Evolutionary conservation across 2,113 vertebrate genomes (phyloP), one percentile per base, ranked within the genome.

Genomic region (Martes martes): DNA sequence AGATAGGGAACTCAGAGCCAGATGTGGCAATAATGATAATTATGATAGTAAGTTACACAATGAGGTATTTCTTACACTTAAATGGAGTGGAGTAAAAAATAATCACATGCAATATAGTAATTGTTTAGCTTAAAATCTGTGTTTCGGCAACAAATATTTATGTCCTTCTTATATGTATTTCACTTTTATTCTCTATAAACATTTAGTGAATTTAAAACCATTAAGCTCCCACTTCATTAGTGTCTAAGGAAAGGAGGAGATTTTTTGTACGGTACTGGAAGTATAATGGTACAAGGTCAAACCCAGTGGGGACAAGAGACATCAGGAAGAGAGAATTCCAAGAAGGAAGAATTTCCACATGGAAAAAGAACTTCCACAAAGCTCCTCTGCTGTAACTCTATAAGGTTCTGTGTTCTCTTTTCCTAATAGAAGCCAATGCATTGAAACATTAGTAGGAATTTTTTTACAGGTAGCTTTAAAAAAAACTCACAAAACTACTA

Each of bases 401-500:
- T 50, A 88, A 55, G 8, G 16, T 83, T 63, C 65, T 55, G 0
- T 90, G 59, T 71, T 59, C 11, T 87, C 65, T 87, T 96, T 94
- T 67, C 3, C 19, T 33, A 93, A 81, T 23, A 95, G 39, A 96
- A 89, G n/a, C 1, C 47, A 84, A 45, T 57, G 31, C 16, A 73
- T 92, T 85, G 59, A 57, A 15, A 90, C n/a, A 91, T 84, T 55
- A 93, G 24, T 80, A 95, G 6, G 15, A 90, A 39, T 19, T 79
- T 82, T 90, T 90, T 63, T 36, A 71, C 28, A 89, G 74, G 24
- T 91, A 26, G 4, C 23, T 81, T 93, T 82, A 91, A 89, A 24
- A 97, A 59, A 21, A 88, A 81, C 36, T 97, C 71, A 84, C 3
- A 89, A 93, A 94, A 91, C 33, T 94, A 55, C 42, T 33, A 88